Percentiles rank a stretch among this genome's conserved stretches.
phyloP scores from a whole-genome alignment of 2,113 vertebrate species.

The Leuciscus idus region DNA sequence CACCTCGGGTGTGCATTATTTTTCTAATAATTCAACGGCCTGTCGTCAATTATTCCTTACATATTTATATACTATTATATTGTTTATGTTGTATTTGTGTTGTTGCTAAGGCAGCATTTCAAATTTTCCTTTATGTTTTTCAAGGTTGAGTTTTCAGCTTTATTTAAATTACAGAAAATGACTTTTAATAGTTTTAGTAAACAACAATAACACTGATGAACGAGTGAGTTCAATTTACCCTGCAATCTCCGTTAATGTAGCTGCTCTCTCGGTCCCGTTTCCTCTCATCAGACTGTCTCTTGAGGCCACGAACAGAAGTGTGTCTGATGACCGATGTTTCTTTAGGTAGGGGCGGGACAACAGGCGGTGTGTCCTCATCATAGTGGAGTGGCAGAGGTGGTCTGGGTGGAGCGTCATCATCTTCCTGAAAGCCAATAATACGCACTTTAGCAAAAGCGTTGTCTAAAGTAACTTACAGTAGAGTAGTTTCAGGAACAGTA shows the following conservation, averaged over 20 bases:
- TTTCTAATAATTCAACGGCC: too few relatives aligned
- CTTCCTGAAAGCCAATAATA: constrained; percentile 65
- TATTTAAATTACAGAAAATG: too few relatives aligned
- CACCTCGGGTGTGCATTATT: too few relatives aligned
- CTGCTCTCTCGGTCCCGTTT: constrained; percentile 88
- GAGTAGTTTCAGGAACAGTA: background rate
- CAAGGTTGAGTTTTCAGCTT: too few relatives aligned
- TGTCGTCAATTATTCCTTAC: too few relatives aligned
- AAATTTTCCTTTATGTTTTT: too few relatives aligned
- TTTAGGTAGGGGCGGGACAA: constrained; percentile 88
- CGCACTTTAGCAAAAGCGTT: background rate
- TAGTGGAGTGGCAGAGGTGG: constrained; percentile 92
- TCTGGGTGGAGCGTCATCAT: constrained; percentile 88
- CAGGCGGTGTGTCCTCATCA: constrained; percentile 90
- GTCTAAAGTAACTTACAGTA: background rate
- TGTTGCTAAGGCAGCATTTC: too few relatives aligned
- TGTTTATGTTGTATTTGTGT: background rate
- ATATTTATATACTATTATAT: background rate
- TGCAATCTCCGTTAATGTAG: constrained; percentile 86
- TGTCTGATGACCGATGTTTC: constrained; percentile 93
- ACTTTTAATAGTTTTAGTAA: background rate
- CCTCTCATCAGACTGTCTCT: constrained; percentile 94
- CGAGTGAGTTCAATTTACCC: constrained; percentile 63
- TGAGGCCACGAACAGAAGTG: constrained; percentile 92
- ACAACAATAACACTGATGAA: background rate